Evolutionary conservation across 2,888 invertebrate genomes (phyloP), one percentile per base, ranked within the genome.

Genomic region (Erannis defoliaria): DNA sequence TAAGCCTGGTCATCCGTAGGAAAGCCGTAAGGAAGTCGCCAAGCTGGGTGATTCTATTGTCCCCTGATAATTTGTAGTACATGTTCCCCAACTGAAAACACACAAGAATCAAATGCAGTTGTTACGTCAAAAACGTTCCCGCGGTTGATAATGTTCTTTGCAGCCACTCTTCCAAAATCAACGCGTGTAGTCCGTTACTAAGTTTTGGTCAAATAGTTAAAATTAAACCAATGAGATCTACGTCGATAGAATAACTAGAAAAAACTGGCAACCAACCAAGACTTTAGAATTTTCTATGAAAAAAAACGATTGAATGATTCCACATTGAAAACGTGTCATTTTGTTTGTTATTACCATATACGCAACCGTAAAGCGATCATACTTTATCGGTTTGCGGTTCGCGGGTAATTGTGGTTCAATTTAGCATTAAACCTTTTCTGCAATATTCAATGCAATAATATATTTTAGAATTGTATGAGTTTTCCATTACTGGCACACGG

Each of bases 21-120:
- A 91, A 84, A 0, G 93, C 90, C 0, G 86, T 85, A 19, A 89
- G 64, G 72, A 93, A 86, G 40, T 84, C 85, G 0, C 87, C 93
- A 1, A 94, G 64, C 8, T 86, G 84, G 0, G 76, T 72, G 35
- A 94, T 66, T 14, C 94, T 82, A 33, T 82, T 78, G 65, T 94
- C 94, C 0, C 92, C 92, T 0, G 89, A 86, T 55, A 94, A 77
- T 67, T 93, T 93, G 33, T 81, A 86, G 76, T 93, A 88, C 86
- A 93, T 89, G 53, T 86, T 81, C 10, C 93, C 93, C 55, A 89
- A 64, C 93, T 93, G 76, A 5, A 75, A 75, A 10, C 26, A 35
- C 8, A 21, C 1, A 10, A 19, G 9, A 38, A 31, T 49, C 45
- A 26, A 37, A 35, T 14, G 14, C 14, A 8, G 5, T 16, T 16